Conservation (phyloP, 2,888 invertebrate genomes). For the Hymenopus coronatus region DNA sequence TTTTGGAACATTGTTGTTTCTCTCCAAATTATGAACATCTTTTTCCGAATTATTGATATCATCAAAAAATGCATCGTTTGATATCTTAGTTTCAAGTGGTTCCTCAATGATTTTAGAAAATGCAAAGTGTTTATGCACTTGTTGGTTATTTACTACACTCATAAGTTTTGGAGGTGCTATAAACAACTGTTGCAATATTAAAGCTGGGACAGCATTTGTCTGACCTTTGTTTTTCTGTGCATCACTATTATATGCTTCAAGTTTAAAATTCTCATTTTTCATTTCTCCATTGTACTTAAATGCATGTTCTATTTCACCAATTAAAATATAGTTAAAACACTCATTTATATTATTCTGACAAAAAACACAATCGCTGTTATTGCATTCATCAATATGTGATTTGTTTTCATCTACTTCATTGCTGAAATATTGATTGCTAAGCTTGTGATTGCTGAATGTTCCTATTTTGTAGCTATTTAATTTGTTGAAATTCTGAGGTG, state of each 20-base stretch:
- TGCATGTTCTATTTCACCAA: background rate
- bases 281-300: background rate
- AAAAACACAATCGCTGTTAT: background rate
- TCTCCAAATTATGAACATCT: background rate
- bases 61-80: background rate
- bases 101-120: background rate
- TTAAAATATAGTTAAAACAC: background rate
- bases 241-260: background rate
- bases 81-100: background rate
- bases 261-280: background rate
- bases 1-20: background rate
- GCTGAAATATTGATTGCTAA: background rate
- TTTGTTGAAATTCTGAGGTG: background rate
- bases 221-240: background rate
- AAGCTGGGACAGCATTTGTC: background rate
- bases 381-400: background rate
- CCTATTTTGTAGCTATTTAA: background rate
- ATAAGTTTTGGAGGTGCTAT: background rate
- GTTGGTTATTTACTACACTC: background rate
- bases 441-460: background rate
- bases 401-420: background rate
- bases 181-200: background rate
- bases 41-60: background rate
- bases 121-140: background rate
- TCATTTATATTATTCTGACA: background rate